phyloP scores from a whole-genome alignment of 2,888 invertebrate species.

The Agrotis exclamationis region DNA sequence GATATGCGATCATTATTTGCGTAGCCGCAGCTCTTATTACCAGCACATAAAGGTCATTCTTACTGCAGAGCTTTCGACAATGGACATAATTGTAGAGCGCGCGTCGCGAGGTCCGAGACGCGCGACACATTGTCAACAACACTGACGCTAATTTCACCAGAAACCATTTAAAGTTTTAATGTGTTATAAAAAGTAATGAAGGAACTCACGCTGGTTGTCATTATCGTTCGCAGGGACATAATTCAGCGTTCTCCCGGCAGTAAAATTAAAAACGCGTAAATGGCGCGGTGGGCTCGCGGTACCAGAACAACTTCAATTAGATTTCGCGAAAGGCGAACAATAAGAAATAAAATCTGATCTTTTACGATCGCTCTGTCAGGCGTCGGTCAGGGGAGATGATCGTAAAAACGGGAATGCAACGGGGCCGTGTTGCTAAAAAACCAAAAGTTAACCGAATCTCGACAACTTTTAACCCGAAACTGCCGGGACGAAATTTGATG shows the following conservation, averaged over 20 bases:
- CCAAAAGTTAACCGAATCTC: constrained; percentile 78
- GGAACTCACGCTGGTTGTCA: constrained; percentile 79
- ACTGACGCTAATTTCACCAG: constrained; percentile 57
- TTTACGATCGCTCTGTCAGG: constrained; percentile 88
- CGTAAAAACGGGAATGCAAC: constrained; percentile 89
- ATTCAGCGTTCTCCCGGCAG: constrained; percentile 81
- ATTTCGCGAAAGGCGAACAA: constrained; percentile 90
- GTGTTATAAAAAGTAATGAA: constrained; percentile 86
- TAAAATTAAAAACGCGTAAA: constrained; percentile 90
- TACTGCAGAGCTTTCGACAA: constrained; percentile 29
- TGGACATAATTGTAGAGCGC: constrained; percentile 32
- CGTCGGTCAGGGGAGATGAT: constrained; percentile 84
- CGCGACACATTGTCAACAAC: constrained; percentile 44
- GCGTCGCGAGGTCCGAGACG: constrained; percentile 16
- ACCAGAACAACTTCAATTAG: constrained; percentile 87
- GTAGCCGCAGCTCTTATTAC: constrained; percentile 47
- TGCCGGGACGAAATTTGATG: constrained; percentile 82
- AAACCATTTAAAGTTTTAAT: constrained; percentile 79
- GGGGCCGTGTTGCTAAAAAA: constrained; percentile 83
- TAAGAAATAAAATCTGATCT: constrained; percentile 90
- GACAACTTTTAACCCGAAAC: constrained; percentile 76
- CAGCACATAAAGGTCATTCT: constrained; percentile 45
- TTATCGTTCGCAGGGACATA: constrained; percentile 80
- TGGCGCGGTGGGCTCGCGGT: constrained; percentile 76
- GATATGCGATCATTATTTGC: constrained; percentile 51